Conservation (phyloP, 2,797 vertebrate species). For the Acridotheres tristis region DNA sequence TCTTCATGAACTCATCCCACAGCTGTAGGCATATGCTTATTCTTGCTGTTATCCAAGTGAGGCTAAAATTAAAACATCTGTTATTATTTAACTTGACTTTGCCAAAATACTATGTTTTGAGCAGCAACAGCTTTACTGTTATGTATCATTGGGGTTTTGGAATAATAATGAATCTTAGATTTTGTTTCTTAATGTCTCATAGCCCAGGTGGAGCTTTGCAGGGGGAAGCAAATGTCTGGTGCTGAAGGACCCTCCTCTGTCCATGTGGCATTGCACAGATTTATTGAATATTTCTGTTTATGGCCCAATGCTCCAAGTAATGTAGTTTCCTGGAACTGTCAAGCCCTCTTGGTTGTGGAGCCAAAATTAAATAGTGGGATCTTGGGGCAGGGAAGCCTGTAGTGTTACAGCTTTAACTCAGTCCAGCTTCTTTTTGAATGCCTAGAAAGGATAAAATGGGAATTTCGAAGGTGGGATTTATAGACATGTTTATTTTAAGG, state of each 20-base stretch:
- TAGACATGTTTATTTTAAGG: neutral
- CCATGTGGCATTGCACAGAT: neutral
- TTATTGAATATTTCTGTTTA: neutral
- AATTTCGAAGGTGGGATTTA: neutral
- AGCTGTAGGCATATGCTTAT: neutral
- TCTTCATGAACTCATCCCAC: neutral
- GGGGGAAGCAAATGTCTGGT: neutral
- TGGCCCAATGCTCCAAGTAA: neutral
- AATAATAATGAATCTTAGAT: neutral
- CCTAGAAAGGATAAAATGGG: neutral
- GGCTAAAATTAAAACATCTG: conserved; percentile 59
- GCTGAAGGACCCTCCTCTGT: neutral
- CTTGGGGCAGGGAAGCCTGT: neutral
- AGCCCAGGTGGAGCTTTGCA: neutral
- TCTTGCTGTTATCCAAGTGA: neutral
- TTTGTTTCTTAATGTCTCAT: neutral
- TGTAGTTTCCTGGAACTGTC: neutral
- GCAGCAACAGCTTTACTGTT: conserved; percentile 8
- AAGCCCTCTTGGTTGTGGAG: neutral
- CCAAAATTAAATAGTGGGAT: neutral
- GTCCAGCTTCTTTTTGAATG: neutral
- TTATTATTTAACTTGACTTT: conserved; percentile 42
- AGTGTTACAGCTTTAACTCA: neutral
- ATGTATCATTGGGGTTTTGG: neutral
- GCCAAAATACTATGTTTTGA: conserved; percentile 18